Percentiles rank a stretch among this genome's conserved stretches.
Evolutionary conservation across 1,140 invertebrate genomes (phyloP).

Genomic region (Chrysopa pallens): DNA sequence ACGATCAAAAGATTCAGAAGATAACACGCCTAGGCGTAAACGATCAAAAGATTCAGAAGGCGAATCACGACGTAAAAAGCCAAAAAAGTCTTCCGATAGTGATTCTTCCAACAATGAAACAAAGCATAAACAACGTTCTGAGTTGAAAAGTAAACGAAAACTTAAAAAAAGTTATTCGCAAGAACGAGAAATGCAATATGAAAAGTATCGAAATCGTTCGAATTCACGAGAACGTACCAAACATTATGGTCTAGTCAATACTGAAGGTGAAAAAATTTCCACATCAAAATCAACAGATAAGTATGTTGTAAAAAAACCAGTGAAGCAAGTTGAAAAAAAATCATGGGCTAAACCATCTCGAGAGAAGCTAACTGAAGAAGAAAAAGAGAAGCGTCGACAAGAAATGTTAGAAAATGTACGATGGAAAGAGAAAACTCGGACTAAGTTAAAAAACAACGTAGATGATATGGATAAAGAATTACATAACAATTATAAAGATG

Average conservation of each 20-base stretch:
- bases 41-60: background rate
- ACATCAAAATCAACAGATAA: constrained; percentile 4
- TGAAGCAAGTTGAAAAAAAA: constrained; percentile 6
- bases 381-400: constrained; percentile 46
- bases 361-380: constrained; percentile 37
- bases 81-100: constrained; percentile 22
- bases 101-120: constrained; percentile 14
- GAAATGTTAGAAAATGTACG: constrained; percentile 73
- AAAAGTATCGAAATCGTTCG: too few relatives aligned
- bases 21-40: constrained; percentile 15
- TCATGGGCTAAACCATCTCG: constrained; percentile 13
- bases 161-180: too few relatives aligned
- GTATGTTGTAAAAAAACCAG: constrained; percentile 2
- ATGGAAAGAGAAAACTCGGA: constrained; percentile 47
- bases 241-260: constrained; percentile 25
- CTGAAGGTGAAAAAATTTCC: constrained; percentile 25
- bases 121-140: constrained; percentile 1
- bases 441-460: constrained; percentile 38
- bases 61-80: constrained; percentile 18
- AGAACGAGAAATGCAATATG: too few relatives aligned
- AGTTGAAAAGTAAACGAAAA: too few relatives aligned
- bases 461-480: constrained; percentile 36
- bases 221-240: constrained; percentile 13
- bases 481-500: constrained; percentile 21
- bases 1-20: constrained; percentile 24